phyloP scores from a whole-genome alignment of 2,113 vertebrate genomes.

The Cyanocitta stelleri region DNA sequence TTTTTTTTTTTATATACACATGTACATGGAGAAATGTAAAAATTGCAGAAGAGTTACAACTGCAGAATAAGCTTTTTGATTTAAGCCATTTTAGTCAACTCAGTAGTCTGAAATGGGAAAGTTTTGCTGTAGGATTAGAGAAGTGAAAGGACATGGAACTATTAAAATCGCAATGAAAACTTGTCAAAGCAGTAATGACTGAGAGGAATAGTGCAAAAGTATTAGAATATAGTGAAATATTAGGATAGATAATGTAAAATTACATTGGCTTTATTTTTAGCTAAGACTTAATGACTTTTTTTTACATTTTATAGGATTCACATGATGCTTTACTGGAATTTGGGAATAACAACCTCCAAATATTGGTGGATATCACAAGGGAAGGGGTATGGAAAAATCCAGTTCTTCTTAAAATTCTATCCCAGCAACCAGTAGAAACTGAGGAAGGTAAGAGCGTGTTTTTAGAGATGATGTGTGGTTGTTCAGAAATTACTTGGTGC shows the following conservation, averaged over 20 bases:
- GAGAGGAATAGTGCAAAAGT: background rate
- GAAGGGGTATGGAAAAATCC: conserved; percentile 94
- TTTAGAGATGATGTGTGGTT: background rate
- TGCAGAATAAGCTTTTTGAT: background rate
- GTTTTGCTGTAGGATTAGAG: background rate
- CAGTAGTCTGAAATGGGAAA: background rate
- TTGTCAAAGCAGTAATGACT: background rate
- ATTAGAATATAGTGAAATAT: background rate
- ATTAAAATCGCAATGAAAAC: background rate
- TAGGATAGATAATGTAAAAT: background rate
- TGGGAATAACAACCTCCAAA: conserved; percentile 91
- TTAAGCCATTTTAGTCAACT: background rate
- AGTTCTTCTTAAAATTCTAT: conserved; percentile 86
- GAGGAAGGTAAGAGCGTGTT: conserved; percentile 81
- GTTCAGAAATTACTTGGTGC: background rate
- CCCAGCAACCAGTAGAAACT: conserved; percentile 81
- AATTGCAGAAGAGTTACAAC: background rate
- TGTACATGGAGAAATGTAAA: background rate
- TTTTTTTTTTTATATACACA: accelerated
- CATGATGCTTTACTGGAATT: conserved; percentile 89
- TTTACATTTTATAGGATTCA: conserved; percentile 70
- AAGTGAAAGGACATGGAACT: background rate
- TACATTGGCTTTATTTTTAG: background rate
- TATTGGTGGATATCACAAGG: conserved; percentile 88
- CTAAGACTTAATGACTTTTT: background rate